Base-by-base conservation (phyloP, 2,797 vertebrate species). In the Okamejei kenojei region DNA sequence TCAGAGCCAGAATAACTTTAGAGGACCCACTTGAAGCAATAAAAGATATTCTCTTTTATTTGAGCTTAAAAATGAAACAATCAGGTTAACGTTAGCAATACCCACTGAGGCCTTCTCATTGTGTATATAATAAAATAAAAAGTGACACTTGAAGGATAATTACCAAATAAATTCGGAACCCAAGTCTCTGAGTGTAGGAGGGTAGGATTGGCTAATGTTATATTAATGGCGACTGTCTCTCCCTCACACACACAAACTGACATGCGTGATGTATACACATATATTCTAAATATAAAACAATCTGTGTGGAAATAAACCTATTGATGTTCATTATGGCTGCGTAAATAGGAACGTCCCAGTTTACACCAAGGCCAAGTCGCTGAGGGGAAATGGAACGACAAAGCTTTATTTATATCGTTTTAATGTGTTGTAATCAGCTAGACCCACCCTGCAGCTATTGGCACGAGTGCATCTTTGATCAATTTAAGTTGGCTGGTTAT, bases 371-470 rank as follows among this genome's bases (percentile, higher is more conserved):
- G 90, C 73, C 90, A 92, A 92, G 17, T 76, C 17, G 73, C 71
- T 76, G 35, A 73, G 71, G 38, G 38, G 90, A 74, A 92, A 92
- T 92, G 71, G 7, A 74, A 74, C 76, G 71, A 45, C 38, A 74
- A 92, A 92, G 90, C 90, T 74, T 92, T 92, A 71, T 76, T 92
- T 92, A 29, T 54, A 76, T 29, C 13, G 35, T 76, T 92, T 92
- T 74, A 92, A 73, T 92, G 38, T 76, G 76, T 76, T 92, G 71
- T 92, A 74, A 92, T 58, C 38, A 92, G 26, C 38, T 35, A 76
- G 90, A 92, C 90, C 90, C 90, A 76, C 90, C 90, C 90, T 13
- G 90, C 90, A 92, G 90, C 90, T 92, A 92, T 76, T 92, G 90
- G 71, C 90, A 54, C 54, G 90, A 74, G 90, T 76, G 29, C 71